Evolutionary conservation across 2,888 invertebrate species (phyloP).

Genomic region (Ectobius pallidus): DNA sequence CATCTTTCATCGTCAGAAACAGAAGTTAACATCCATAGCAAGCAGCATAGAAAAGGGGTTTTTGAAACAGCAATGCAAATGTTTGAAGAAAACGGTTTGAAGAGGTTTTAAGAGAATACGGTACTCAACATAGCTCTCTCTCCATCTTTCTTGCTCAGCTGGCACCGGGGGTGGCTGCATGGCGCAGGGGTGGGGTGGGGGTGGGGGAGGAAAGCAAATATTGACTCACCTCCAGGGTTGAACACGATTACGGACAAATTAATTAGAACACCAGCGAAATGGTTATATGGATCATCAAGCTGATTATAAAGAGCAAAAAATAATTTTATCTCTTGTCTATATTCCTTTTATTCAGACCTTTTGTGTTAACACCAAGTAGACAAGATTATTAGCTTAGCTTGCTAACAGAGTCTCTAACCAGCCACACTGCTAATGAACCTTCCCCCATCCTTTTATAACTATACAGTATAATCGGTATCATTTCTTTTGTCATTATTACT

Average conservation of each 20-base stretch:
- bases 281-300: conserved; percentile 9
- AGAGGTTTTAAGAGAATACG: neutral
- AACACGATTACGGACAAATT: conserved; percentile 30
- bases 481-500: no score
- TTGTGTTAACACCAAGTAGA: no score
- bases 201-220: conserved; percentile 20
- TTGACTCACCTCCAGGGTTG: conserved; percentile 27
- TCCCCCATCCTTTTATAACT: no score
- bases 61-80: conserved; percentile 44
- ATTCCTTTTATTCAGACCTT: no score
- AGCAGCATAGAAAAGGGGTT: neutral
- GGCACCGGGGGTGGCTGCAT: neutral
- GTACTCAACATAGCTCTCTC: neutral
- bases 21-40: neutral
- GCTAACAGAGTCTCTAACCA: no score
- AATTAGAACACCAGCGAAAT: conserved; percentile 26
- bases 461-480: no score
- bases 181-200: neutral
- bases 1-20: neutral
- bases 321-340: no score
- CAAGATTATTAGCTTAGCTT: no score
- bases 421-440: no score
- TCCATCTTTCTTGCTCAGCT: conserved; percentile 2
- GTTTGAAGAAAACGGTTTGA: conserved; percentile 29
- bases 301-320: no score